A percentile compares a stretch with the other conserved stretches of the same genome.
Conservation (phyloP, 2,113 vertebrate species). For the Oceanites oceanicus region DNA sequence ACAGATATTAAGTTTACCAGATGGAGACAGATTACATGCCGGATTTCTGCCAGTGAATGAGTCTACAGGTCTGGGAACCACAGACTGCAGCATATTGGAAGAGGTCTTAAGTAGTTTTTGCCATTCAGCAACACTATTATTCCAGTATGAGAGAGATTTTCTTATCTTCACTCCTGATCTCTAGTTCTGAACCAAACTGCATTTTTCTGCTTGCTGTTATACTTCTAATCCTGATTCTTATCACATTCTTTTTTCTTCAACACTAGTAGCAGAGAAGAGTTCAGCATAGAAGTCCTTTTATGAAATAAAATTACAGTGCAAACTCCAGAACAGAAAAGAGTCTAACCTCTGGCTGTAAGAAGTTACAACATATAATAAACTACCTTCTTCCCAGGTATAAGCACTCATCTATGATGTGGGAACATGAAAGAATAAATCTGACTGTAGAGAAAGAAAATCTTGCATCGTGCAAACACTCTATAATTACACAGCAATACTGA, state of each 20-base stretch:
- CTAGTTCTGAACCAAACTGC: neutral
- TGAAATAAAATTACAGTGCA: neutral
- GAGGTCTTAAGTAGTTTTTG: conserved; percentile 29
- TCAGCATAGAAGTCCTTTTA: neutral
- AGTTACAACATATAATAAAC: neutral
- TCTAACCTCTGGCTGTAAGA: neutral
- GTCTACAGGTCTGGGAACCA: neutral
- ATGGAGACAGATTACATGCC: neutral
- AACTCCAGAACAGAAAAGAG: neutral
- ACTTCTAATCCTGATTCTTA: conserved; percentile 1
- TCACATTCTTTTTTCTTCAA: neutral
- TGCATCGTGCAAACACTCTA: neutral
- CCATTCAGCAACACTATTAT: neutral
- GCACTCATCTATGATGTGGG: neutral
- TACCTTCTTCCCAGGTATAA: neutral
- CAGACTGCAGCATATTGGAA: neutral
- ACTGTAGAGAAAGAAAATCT: neutral
- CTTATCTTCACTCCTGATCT: neutral
- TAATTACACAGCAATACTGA: neutral
- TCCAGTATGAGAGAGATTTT: conserved; percentile 48
- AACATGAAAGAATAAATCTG: neutral
- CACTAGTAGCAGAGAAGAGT: neutral
- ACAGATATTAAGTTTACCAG: neutral
- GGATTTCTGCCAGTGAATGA: neutral
- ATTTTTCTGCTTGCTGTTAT: neutral